Base-by-base conservation (phyloP, 2,113 vertebrate species). In the Sigmodon hispidus region DNA sequence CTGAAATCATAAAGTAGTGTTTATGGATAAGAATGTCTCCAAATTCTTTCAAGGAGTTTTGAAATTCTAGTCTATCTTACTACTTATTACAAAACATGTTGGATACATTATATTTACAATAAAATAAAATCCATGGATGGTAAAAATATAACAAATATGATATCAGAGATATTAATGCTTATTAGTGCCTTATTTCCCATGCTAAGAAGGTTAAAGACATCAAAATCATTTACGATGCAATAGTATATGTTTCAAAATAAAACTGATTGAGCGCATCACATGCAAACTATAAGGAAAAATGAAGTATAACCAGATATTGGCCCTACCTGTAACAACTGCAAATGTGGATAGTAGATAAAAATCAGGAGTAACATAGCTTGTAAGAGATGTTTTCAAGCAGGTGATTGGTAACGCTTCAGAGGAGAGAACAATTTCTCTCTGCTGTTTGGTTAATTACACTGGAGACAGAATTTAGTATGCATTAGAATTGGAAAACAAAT, bases 51-150 rank as follows among this genome's bases (percentile, higher is more conserved):
- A 73, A 21, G 59, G 67, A 61, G 4, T 52, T 88, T 92, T 55
- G 34, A 93, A 45, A 85, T 19, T 96, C 59, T 36, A 87, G 6
- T 22, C 5, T 70, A n/a, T 87, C 29, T 72, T 15, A 96, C 29
- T 22, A 69, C 48, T 65, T 85, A 43, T 65, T 63, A 92, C 72
- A 7, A 94, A 89, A 85, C 87, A 67, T 67, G 89, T 80, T 90
- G 24, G 22, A 76, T 29, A 34, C 11, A 31, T 43, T 31, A 55
- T 91, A 88, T 75, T 75, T 92, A 24, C 81, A 17, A 70, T 93
- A 11, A 94, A 96, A 87, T 93, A 7, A 93, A 97, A 84, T 69
- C 48, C 86, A 87, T 63, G 76, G 40, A 19, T 84, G 52, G 67
- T 67, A 90, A 94, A 87, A 89, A 57, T 43, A 45, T 13, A 45